These are phyloP conservation scores for Zapus hudsonius DNA, from an alignment of 2,113 vertebrate genomes.

Conservation along the genomic window DNA sequence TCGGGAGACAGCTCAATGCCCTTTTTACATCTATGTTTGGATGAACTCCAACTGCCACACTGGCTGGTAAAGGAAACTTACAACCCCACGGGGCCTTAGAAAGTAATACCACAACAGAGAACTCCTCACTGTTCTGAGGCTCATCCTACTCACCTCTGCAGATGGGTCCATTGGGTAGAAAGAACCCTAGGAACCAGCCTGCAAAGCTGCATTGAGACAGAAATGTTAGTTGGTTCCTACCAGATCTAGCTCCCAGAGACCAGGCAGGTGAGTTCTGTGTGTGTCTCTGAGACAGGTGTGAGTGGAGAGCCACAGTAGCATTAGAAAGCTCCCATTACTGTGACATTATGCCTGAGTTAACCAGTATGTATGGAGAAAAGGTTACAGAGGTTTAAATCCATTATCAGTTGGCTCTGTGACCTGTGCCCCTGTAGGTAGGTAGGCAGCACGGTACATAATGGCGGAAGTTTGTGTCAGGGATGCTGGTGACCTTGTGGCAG, in stretches of 20 bases:
- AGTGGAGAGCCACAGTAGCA: neutral
- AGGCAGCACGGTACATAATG: neutral
- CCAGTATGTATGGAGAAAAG: neutral
- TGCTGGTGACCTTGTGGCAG: no score
- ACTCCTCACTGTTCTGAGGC: neutral
- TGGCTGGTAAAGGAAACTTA: neutral
- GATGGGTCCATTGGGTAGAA: neutral
- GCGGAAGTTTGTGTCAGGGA: no score
- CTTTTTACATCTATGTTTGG: neutral
- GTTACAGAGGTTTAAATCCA: neutral
- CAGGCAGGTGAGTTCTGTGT: neutral
- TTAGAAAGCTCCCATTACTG: neutral
- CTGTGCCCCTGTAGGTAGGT: no score
- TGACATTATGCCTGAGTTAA: no score
- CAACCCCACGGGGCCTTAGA: neutral
- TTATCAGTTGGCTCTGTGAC: neutral
- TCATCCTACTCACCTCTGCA: neutral
- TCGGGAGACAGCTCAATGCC: neutral
- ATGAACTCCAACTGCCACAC: neutral
- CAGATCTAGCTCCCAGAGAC: neutral
- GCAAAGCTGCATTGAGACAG: neutral
- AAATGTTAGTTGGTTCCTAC: neutral
- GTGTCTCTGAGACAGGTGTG: neutral
- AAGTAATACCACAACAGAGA: neutral
- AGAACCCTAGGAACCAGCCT: neutral